Evolutionary conservation across 1,140 invertebrate genomes (phyloP), one percentile per base, ranked within the genome.

Genomic region (Sinella curviseta): DNA sequence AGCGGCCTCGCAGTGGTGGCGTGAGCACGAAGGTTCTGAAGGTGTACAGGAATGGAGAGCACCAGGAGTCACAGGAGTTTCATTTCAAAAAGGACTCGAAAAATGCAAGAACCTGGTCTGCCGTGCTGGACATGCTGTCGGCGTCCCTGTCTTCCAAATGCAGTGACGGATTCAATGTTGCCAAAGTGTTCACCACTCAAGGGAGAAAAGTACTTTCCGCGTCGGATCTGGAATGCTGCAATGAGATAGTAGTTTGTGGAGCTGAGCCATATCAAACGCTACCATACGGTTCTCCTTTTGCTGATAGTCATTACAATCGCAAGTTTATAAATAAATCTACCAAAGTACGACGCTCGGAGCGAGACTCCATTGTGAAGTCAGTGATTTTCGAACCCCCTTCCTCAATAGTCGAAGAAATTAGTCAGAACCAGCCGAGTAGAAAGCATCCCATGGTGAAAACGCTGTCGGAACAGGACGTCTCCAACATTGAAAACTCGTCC

Each of bases 401-500:
- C 28, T 26, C 34, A 1, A 8, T 31, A 54, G 65, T 55, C 30
- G 26, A 48, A 30, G 60, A 34, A 1, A 57, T n/a, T 26, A 77
- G 24, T 67, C 20, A 4, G 20, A 8, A 16, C 26, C n/a, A 1
- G 33, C 24, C 35, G 20, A 60, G 24, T 26, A 70, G 65, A 30
- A 70, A 70, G 24, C 81, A 80, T 65, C 70, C 74, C 3, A 39
- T 83, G 17, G 70, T 78, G 54, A 83, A 83, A 74, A 83, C 82
- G 14, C 78, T 82, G 30, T 83, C 82, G 28, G 82, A 83, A 67
- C 79, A 83, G 74, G 78, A 83, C 76, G 82, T 83, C 3, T 83
- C 79, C 8, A 78, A 74, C n/a, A 76, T 77, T 20, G 74, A 74
- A 24, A 74, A 75, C n/a, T 70, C 65, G 28, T 12, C 31, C 12